Evolutionary conservation across 2,888 invertebrate genomes (phyloP).

Genomic region (Folsomia candida): DNA sequence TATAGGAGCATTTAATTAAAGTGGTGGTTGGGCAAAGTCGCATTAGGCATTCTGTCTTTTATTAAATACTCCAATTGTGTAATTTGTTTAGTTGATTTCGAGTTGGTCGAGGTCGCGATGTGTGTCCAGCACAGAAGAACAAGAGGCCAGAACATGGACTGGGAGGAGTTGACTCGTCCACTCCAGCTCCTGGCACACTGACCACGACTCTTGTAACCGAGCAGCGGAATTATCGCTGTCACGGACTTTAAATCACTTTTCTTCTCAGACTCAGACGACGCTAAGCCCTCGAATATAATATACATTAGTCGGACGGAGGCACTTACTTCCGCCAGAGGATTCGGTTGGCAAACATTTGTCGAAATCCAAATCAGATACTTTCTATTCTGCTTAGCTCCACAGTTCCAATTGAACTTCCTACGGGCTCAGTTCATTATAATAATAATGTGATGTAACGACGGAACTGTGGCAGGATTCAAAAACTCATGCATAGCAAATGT

Average conservation of each 20-base stretch:
- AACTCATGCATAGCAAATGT: background rate
- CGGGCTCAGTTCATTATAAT: background rate
- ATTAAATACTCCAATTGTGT: no score
- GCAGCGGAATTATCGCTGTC: no score
- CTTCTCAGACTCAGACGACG: background rate
- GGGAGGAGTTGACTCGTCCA: slow-evolving; percentile 6
- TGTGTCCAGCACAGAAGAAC: no score
- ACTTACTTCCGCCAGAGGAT: background rate
- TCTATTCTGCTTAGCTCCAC: background rate
- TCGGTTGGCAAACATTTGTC: background rate
- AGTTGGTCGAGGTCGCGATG: no score
- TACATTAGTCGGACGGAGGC: background rate
- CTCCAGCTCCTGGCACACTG: background rate
- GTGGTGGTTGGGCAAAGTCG: no score
- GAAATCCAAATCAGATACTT: background rate
- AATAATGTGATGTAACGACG: background rate
- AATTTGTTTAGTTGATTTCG: no score
- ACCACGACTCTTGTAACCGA: background rate
- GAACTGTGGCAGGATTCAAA: background rate
- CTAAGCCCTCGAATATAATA: background rate
- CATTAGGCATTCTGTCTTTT: no score
- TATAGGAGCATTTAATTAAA: no score
- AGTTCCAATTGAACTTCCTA: background rate
- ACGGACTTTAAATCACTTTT: background rate
- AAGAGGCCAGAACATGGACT: slow-evolving; percentile 4